Percentiles rank a stretch among this genome's conserved stretches.
These are phyloP conservation scores for Pseudeuparius sepicola DNA, from an alignment of 2,888 invertebrate species.

Conservation along the genomic window DNA sequence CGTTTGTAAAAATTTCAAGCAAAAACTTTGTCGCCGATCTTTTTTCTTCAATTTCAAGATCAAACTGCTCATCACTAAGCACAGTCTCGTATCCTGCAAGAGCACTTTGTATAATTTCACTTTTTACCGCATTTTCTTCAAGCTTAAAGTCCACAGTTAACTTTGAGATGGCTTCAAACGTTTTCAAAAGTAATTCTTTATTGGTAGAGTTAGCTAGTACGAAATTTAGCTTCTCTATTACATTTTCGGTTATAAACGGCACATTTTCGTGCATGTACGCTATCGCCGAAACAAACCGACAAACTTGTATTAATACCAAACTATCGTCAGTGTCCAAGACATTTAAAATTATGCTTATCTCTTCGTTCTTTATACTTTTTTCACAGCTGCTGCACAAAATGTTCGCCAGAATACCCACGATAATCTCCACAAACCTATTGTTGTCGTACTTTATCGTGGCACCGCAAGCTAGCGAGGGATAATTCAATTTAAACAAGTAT, in stretches of 20 bases:
- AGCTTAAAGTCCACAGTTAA: slow-evolving; percentile 28
- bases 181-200: slow-evolving; percentile 45
- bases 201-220: slow-evolving; percentile 68
- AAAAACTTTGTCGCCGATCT: slow-evolving; percentile 24
- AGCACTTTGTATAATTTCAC: slow-evolving; percentile 22
- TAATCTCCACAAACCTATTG: slow-evolving; percentile 61
- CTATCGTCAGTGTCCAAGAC: slow-evolving; percentile 56
- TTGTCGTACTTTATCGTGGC: slow-evolving; percentile 48
- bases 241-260: slow-evolving; percentile 42
- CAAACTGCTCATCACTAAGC: slow-evolving; percentile 24
- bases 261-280: slow-evolving; percentile 35
- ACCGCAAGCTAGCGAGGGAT: slow-evolving; percentile 53
- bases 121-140: slow-evolving; percentile 21
- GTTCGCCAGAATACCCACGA: slow-evolving; percentile 76
- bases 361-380: slow-evolving; percentile 46
- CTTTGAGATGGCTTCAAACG: slow-evolving; percentile 46
- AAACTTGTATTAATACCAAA: slow-evolving; percentile 60
- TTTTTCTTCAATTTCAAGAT: slow-evolving; percentile 26
- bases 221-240: slow-evolving; percentile 53
- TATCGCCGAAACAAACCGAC: slow-evolving; percentile 54
- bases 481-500: slow-evolving; percentile 57
- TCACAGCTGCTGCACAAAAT: slow-evolving; percentile 56
- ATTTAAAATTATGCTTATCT: slow-evolving; percentile 46
- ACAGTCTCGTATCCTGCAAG: slow-evolving; percentile 26
- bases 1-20: slow-evolving; percentile 29